Percentiles rank a stretch among this genome's conserved stretches.
Evolutionary conservation across 2,797 vertebrate species (phyloP).

Genomic region (Acropternis orthonyx): DNA sequence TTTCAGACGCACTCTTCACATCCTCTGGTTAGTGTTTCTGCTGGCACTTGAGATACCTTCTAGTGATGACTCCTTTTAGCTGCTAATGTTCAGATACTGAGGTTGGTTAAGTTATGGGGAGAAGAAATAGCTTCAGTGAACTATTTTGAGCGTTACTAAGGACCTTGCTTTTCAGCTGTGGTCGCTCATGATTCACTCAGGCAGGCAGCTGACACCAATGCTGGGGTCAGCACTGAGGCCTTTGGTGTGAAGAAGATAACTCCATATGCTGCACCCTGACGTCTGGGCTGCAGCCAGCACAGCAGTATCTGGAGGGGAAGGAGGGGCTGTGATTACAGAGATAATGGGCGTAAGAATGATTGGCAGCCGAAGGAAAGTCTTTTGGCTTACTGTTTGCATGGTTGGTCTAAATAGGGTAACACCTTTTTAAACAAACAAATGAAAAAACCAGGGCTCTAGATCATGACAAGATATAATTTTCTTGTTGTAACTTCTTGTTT

Average conservation of each 20-base stretch:
- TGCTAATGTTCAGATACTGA: not conserved
- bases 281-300: not conserved
- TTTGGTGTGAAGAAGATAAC: not conserved
- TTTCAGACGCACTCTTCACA: not conserved
- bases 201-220: not conserved
- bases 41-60: not conserved
- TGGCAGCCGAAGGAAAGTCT: not conserved
- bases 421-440: not conserved
- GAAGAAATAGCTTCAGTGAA: not conserved
- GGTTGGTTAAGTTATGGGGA: not conserved
- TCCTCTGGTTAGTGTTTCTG: not conserved
- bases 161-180: not conserved
- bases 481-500: not conserved
- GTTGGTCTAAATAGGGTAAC: not conserved
- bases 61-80: not conserved
- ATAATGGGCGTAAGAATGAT: not conserved
- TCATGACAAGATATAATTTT: not conserved
- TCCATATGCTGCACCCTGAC: not conserved
- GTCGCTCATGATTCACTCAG: not conserved
- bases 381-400: not conserved
- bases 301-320: not conserved
- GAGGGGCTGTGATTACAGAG: not conserved
- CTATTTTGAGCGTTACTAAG: not conserved
- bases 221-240: not conserved
- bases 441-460: not conserved